Evolutionary conservation across 2,888 invertebrate species (phyloP).

Genomic region (Cepaea hortensis): DNA sequence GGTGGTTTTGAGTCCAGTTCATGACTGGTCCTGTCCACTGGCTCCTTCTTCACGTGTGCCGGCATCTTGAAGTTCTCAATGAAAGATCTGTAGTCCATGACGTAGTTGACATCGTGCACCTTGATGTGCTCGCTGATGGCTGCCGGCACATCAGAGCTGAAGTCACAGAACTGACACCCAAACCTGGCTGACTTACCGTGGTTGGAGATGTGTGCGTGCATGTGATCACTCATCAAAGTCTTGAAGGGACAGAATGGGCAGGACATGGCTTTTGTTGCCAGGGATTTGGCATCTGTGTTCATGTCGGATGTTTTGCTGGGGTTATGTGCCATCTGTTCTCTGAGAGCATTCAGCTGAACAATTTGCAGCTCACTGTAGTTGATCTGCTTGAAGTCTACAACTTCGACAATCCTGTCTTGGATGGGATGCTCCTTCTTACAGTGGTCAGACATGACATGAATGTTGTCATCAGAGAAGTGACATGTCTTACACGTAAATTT

Average conservation of each 20-base stretch:
- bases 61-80: neutral
- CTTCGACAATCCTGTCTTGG: constrained; percentile 41
- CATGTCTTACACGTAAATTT: constrained; percentile 65
- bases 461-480: constrained; percentile 61
- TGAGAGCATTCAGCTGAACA: constrained; percentile 41
- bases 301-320: constrained; percentile 1
- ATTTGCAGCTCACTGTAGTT: constrained; percentile 45
- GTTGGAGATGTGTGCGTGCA: constrained; percentile 41
- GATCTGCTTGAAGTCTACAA: constrained; percentile 40
- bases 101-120: constrained; percentile 50
- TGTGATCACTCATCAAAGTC: constrained; percentile 29
- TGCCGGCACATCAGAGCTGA: constrained; percentile 45
- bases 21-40: neutral
- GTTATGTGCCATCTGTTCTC: constrained; percentile 36
- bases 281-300: neutral
- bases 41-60: constrained; percentile 13
- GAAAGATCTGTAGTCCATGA: neutral
- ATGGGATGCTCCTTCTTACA: constrained; percentile 40
- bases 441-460: constrained; percentile 46
- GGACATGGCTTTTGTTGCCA: constrained; percentile 26
- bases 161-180: constrained; percentile 66
- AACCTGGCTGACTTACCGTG: constrained; percentile 61
- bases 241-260: constrained; percentile 56
- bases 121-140: constrained; percentile 50
- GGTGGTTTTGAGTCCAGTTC: neutral